Evolutionary conservation across 2,888 invertebrate species (phyloP).

Genomic region (Augiades crinisus): DNA sequence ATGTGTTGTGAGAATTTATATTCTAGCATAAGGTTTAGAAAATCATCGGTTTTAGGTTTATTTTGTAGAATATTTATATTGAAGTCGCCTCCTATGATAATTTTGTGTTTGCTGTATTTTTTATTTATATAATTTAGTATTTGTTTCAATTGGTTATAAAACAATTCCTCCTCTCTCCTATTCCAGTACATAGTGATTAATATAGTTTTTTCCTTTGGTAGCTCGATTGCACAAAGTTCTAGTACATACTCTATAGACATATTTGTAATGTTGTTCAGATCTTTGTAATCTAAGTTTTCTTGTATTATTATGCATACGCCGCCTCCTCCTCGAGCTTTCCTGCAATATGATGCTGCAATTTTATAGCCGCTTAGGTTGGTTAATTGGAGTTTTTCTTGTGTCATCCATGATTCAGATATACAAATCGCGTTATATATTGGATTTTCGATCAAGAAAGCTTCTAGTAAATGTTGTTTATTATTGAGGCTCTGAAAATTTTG

Average conservation of each 20-base stretch:
- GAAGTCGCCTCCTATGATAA: conserved; percentile 27
- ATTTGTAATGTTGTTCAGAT: conserved; percentile 24
- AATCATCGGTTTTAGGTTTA: too few species aligned
- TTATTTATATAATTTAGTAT: conserved; percentile 17
- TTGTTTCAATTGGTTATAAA: conserved; percentile 23
- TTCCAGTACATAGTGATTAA: conserved; percentile 32
- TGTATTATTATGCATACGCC: conserved; percentile 29
- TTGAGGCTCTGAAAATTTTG: conserved; percentile 31
- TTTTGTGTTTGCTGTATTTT: conserved; percentile 26
- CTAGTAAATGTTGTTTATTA: conserved; percentile 25
- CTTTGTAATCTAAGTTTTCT: conserved; percentile 20
- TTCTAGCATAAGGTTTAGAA: conserved; percentile 12
- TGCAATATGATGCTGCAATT: conserved; percentile 21
- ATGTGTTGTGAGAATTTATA: conserved; percentile 29
- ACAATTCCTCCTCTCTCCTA: conserved; percentile 24
- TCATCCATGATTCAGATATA: conserved; percentile 29
- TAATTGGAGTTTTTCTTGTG: conserved; percentile 8
- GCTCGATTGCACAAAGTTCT: conserved; percentile 29
- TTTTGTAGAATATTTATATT: conserved; percentile 23
- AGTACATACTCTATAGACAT: conserved; percentile 30
- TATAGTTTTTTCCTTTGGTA: conserved; percentile 24
- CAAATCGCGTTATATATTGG: conserved; percentile 18
- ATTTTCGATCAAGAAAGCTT: conserved; percentile 24
- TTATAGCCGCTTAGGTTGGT: conserved; percentile 22
- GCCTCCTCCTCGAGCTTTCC: conserved; percentile 24